These are phyloP conservation scores for Champsocephalus esox DNA, from an alignment of 2,797 vertebrate species.

Conservation along the genomic window DNA sequence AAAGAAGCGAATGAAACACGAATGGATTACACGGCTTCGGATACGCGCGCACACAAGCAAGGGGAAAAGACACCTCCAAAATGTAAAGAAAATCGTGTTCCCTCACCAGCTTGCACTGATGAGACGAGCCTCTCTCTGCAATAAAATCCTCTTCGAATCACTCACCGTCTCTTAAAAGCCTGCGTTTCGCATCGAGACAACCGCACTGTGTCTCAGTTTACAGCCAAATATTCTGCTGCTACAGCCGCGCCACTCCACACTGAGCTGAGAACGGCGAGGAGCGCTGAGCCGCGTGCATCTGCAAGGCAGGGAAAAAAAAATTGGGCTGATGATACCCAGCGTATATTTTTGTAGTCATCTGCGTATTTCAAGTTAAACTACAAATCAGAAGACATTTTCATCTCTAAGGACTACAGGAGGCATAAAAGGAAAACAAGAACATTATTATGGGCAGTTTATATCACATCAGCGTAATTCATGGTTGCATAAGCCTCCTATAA, in stretches of 20 bases:
- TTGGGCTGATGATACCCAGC: slow-evolving; percentile 70
- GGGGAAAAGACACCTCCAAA: slow-evolving; percentile 40
- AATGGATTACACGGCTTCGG: slow-evolving; percentile 35
- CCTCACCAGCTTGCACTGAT: slow-evolving; percentile 65
- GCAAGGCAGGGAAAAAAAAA: slow-evolving; percentile 71
- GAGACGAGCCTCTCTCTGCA: slow-evolving; percentile 55
- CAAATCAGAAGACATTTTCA: slow-evolving; percentile 80
- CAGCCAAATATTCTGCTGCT: slow-evolving; percentile 75
- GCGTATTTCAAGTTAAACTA: slow-evolving; percentile 81
- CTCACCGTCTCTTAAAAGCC: slow-evolving; percentile 79
- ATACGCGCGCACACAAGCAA: slow-evolving; percentile 44
- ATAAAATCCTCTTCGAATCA: slow-evolving; percentile 65
- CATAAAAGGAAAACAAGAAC: slow-evolving; percentile 16
- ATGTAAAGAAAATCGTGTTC: slow-evolving; percentile 59
- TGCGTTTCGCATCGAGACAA: slow-evolving; percentile 77
- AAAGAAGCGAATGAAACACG: slow-evolving; percentile 1
- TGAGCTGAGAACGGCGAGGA: slow-evolving; percentile 71
- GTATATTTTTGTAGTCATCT: slow-evolving; percentile 78
- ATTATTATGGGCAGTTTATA: slow-evolving; percentile 47
- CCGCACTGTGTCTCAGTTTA: slow-evolving; percentile 72
- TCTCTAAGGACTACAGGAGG: slow-evolving; percentile 51
- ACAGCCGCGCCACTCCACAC: slow-evolving; percentile 77
- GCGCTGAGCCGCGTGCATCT: slow-evolving; percentile 80
- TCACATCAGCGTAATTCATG: slow-evolving; percentile 27
- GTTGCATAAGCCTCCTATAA: slow-evolving; percentile 21